phyloP scores from a whole-genome alignment of 2,888 invertebrate species.

The Athetis lepigone region DNA sequence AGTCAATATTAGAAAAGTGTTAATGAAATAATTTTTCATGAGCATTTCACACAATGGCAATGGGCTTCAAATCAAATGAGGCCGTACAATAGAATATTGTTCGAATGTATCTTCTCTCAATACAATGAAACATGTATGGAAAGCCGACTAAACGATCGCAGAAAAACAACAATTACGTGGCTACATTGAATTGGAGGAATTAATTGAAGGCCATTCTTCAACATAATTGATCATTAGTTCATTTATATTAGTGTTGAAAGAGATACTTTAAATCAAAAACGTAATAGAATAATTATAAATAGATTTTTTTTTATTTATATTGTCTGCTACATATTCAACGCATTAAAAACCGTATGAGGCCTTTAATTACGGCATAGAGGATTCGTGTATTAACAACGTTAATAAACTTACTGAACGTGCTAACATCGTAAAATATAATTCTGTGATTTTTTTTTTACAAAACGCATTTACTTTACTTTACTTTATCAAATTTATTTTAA shows the following conservation, averaged over 20 bases:
- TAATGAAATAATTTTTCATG: slow-evolving; percentile 18
- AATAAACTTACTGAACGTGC: no score
- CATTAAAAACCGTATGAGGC: background rate
- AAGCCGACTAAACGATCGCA: slow-evolving; percentile 10
- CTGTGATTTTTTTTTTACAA: no score
- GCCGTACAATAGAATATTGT: slow-evolving; percentile 37
- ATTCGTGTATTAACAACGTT: no score
- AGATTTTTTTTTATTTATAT: background rate
- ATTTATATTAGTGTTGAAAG: background rate
- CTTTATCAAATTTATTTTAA: no score
- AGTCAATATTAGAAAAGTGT: slow-evolving; percentile 1
- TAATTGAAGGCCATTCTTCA: background rate
- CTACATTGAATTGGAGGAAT: background rate
- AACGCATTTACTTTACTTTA: no score
- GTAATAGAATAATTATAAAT: background rate
- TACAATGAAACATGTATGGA: slow-evolving; percentile 12
- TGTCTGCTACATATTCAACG: background rate
- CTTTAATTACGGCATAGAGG: background rate
- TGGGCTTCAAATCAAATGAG: slow-evolving; percentile 50
- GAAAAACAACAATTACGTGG: slow-evolving; percentile 5
- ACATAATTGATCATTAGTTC: background rate
- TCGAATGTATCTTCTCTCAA: slow-evolving; percentile 19
- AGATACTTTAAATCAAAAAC: background rate
- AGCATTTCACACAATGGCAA: slow-evolving; percentile 19
- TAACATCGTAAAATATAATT: no score